Conservation (phyloP, 2,888 invertebrate genomes). For the Protodeltote pygarga region DNA sequence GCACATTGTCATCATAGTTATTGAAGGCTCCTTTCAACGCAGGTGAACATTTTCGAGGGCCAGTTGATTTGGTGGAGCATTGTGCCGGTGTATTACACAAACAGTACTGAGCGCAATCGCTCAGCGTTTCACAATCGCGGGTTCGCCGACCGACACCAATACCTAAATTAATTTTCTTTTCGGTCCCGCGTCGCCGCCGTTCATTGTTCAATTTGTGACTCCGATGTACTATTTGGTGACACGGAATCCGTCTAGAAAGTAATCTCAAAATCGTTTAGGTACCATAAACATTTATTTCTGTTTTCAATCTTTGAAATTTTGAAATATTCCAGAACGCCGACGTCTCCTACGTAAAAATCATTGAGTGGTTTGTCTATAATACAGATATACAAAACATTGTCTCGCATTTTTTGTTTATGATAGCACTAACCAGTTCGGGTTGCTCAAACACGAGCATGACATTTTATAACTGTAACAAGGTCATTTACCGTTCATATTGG, state of each 20-base stretch:
- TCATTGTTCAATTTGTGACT: slow-evolving; percentile 81
- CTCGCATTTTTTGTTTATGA: slow-evolving; percentile 54
- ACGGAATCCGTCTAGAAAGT: slow-evolving; percentile 65
- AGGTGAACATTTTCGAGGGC: slow-evolving; percentile 79
- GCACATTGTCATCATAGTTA: slow-evolving; percentile 45
- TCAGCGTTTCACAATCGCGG: slow-evolving; percentile 82
- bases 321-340: no score
- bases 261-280: slow-evolving; percentile 51
- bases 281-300: slow-evolving; percentile 17
- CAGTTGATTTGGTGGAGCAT: slow-evolving; percentile 77
- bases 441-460: slow-evolving; percentile 78
- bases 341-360: slow-evolving; percentile 30
- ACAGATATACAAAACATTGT: slow-evolving; percentile 28
- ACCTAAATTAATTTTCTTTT: slow-evolving; percentile 87
- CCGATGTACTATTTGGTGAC: slow-evolving; percentile 70
- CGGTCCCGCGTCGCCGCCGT: slow-evolving; percentile 71
- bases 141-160: slow-evolving; percentile 85
- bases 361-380: no score
- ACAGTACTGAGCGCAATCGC: slow-evolving; percentile 81
- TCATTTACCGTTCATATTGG: slow-evolving; percentile 75
- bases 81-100: slow-evolving; percentile 83
- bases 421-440: slow-evolving; percentile 67
- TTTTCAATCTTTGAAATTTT: background rate
- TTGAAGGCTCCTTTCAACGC: slow-evolving; percentile 69
- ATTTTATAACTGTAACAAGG: slow-evolving; percentile 85